A percentile compares a stretch with the other conserved stretches of the same genome.
Conservation (phyloP, 2,113 vertebrate species). For the Peromyscus maniculatus region DNA sequence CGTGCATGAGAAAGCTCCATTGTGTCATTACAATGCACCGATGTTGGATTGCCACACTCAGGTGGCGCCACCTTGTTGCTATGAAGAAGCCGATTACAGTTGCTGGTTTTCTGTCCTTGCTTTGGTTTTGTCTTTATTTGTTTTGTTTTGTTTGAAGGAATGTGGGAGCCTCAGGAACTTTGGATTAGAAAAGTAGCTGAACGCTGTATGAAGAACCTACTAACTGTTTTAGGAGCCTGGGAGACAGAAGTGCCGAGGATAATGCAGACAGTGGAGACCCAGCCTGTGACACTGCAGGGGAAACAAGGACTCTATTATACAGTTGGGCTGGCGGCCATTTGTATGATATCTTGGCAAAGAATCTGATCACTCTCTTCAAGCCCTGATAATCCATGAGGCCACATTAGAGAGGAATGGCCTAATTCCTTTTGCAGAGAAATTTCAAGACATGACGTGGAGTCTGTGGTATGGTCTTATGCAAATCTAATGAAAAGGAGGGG, state of each 20-base stretch:
- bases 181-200: background rate
- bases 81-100: background rate
- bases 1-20: background rate
- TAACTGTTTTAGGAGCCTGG: background rate
- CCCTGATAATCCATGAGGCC: background rate
- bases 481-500: background rate
- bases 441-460: background rate
- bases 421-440: background rate
- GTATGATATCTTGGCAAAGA: background rate
- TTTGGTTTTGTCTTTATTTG: background rate
- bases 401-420: background rate
- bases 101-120: background rate
- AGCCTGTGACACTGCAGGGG: background rate
- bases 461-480: background rate
- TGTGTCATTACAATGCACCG: background rate
- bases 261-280: background rate
- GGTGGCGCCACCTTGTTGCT: background rate
- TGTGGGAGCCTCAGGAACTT: background rate
- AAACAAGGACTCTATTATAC: background rate
- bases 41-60: background rate
- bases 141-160: background rate
- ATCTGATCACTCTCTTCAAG: background rate
- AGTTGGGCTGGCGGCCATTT: background rate
- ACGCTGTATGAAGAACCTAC: background rate
- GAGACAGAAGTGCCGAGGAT: background rate